These are phyloP conservation scores for Labeo catla DNA, from an alignment of 2,113 vertebrate species.

Conservation along the genomic window DNA sequence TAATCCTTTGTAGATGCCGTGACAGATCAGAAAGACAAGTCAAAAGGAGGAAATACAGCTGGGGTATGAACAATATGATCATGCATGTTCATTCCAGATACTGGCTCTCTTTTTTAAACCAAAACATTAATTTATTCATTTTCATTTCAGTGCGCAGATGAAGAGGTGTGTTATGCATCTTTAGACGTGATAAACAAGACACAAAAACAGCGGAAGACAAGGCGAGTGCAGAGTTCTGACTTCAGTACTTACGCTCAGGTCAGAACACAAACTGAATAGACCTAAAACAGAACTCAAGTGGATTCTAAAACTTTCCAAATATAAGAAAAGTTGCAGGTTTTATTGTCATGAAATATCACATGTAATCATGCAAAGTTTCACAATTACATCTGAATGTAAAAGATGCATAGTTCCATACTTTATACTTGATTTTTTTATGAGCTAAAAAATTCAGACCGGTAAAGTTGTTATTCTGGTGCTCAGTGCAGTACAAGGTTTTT, in stretches of 20 bases:
- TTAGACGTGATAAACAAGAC: neutral
- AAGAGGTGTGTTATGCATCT: constrained; percentile 20
- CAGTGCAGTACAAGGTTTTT: neutral
- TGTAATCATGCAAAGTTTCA: too few relatives aligned
- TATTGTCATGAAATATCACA: neutral
- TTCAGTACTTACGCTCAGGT: neutral
- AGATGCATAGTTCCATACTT: too few relatives aligned
- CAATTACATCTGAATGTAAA: too few relatives aligned
- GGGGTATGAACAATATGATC: neutral
- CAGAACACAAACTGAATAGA: neutral
- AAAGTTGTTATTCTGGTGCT: neutral
- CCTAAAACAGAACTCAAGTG: neutral
- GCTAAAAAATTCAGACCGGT: too few relatives aligned
- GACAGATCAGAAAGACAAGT: neutral
- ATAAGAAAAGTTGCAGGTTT: neutral
- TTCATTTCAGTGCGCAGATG: neutral
- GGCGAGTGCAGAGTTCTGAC: neutral
- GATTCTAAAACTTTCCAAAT: neutral
- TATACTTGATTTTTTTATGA: neutral
- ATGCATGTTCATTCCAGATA: too few relatives aligned
- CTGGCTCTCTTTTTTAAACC: too few relatives aligned
- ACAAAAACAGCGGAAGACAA: neutral
- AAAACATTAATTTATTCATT: too few relatives aligned
- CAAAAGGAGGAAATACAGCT: neutral
- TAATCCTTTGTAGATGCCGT: neutral